A percentile compares a stretch with the other conserved stretches of the same genome.
These are phyloP conservation scores for Fulica atra DNA, from an alignment of 2,113 vertebrate genomes.

Conservation along the genomic window DNA sequence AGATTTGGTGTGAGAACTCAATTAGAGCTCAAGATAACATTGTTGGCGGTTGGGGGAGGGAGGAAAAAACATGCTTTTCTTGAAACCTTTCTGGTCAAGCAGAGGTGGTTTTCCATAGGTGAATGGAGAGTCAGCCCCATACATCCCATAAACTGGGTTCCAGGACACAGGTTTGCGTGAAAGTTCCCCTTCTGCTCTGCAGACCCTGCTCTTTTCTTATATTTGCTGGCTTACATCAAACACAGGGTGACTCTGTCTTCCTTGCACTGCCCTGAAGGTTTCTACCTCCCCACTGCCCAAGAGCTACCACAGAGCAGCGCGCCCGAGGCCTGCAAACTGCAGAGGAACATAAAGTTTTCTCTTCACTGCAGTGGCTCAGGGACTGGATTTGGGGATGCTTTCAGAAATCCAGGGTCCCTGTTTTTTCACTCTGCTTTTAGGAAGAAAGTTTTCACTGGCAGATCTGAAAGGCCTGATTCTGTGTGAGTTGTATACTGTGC, in stretches of 20 bases:
- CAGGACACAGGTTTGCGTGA: accelerated
- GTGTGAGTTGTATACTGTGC: not conserved
- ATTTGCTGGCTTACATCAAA: not conserved
- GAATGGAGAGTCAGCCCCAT: accelerated
- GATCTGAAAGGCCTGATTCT: not conserved
- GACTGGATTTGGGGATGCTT: not conserved
- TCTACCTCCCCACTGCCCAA: not conserved
- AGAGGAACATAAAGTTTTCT: not conserved
- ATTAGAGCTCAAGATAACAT: not conserved
- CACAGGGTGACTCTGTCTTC: not conserved
- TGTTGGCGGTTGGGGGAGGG: not conserved
- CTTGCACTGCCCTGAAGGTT: not conserved
- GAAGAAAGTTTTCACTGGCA: not conserved
- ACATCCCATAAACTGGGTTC: accelerated
- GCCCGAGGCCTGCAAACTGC: not conserved
- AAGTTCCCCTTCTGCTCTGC: not conserved
- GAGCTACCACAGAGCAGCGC: not conserved
- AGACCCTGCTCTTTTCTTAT: accelerated
- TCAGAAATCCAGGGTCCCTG: not conserved
- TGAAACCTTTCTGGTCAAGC: not conserved
- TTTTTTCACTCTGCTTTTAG: not conserved
- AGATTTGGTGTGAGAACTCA: not conserved
- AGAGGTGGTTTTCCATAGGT: not conserved
- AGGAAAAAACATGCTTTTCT: not conserved
- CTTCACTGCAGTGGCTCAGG: not conserved